Evolutionary conservation across 1,140 invertebrate genomes (phyloP).

Genomic region (Paracyclopina nana): DNA sequence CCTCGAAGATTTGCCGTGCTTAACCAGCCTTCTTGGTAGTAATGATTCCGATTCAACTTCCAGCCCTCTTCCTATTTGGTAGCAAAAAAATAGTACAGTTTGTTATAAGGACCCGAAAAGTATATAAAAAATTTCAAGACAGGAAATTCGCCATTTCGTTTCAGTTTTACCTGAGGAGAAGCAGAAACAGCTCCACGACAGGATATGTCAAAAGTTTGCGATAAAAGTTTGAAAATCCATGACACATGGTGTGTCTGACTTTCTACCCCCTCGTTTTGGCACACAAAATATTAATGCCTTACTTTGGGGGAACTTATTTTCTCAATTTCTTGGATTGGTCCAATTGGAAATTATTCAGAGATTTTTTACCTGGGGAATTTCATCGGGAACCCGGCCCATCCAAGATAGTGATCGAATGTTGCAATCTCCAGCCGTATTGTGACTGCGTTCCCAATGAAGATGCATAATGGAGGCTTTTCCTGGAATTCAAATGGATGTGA

Average conservation of each 20-base stretch:
- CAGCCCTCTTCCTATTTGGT: constrained; percentile 26
- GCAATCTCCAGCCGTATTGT: constrained; percentile 80
- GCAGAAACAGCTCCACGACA: no score
- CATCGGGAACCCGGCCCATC: constrained; percentile 94
- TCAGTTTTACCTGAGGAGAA: no score
- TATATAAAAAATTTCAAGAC: background rate
- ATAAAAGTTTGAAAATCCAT: no score
- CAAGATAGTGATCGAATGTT: constrained; percentile 82
- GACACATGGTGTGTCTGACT: no score
- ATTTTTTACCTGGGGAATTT: constrained; percentile 58
- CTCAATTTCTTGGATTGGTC: no score
- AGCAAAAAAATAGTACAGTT: background rate
- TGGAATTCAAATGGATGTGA: no score
- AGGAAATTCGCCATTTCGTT: no score
- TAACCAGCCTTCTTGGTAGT: constrained; percentile 96
- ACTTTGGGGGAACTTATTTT: no score
- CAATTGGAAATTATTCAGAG: no score
- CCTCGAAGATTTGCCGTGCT: constrained; percentile 83
- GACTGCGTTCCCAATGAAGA: constrained; percentile 62
- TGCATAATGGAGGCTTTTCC: constrained; percentile 26
- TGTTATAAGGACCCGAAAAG: constrained; percentile 1
- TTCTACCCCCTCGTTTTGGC: no score
- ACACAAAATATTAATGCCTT: no score
- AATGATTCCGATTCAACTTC: constrained; percentile 83
- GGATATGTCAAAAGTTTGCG: no score